Evolutionary conservation across 2,888 invertebrate genomes (phyloP), one percentile per base, ranked within the genome.

Genomic region (Torymus tubicola): DNA sequence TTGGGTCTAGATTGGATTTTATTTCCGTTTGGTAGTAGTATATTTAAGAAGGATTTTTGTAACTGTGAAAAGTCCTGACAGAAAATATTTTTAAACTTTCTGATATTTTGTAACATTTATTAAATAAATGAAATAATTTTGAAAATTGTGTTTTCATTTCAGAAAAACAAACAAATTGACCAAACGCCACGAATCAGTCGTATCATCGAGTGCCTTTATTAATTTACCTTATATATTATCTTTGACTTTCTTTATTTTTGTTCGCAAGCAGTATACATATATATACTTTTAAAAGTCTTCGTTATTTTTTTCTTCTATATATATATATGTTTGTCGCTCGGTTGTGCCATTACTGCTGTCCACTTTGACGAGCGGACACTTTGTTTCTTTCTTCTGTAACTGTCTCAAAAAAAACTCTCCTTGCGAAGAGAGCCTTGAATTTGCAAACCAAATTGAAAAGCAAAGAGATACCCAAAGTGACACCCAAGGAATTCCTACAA

Each of bases 401-500:
- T 55, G n/a, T 72, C 18, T 52, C 21, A 64, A 64, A 24, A 24
- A 52, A 81, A 78, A 79, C 78, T 81, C 75, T 78, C 75, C 68
- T 53, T 72, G 63, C 68, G 79, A 78, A 57, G 78, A 78, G 81
- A 75, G 64, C 42, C 42, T 42, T 42, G 21, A 61, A 60, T 69
- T 42, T 64, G 12, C 52, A 71, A 71, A 71, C 18, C 12, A 69
- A 67, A 55, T 21, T 11, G 14, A 57, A 68, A 63, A 68, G 67
- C 24, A 68, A 68, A 63, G 52, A 52, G n/a, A 73, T 58, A 65
- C 55, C 78, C 74, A 78, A 68, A 78, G 75, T 72, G 61, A 77
- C 73, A 79, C 61, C 61, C 67, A 69, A 83, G 69, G 81, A 83
- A 83, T 82, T 83, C 78, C 50, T 82, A 57, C 14, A 70, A 78